A percentile compares a stretch with the other conserved stretches of the same genome.
phyloP scores from a whole-genome alignment of 2,797 vertebrate genomes.

The Sandelia bainsii region DNA sequence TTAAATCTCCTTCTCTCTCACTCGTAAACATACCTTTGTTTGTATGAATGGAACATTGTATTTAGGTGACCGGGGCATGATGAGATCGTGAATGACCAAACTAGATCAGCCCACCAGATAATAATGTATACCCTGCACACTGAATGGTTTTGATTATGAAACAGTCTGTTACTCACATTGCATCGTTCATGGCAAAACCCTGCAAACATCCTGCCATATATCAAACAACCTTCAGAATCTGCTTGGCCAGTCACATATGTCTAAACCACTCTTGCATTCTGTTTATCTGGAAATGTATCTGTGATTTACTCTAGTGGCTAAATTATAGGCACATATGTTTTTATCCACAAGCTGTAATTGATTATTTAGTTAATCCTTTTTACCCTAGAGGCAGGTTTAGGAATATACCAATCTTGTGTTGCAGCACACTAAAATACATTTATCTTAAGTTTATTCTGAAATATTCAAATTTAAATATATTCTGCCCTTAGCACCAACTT shows the following conservation, averaged over 20 bases:
- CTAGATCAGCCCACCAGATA: conserved; percentile 30
- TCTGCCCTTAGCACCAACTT: background rate
- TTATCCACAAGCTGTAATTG: conserved; percentile 62
- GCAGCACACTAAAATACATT: conserved; percentile 24
- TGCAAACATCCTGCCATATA: conserved; percentile 67
- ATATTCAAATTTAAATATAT: conserved; percentile 11
- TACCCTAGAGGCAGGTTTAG: conserved; percentile 42
- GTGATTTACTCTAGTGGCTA: conserved; percentile 56
- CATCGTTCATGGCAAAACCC: conserved; percentile 54
- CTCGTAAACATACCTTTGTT: conserved; percentile 47
- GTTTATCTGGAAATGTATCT: conserved; percentile 68
- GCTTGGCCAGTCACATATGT: conserved; percentile 57
- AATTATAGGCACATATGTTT: conserved; percentile 62
- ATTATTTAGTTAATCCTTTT: conserved; percentile 49
- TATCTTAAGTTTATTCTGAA: conserved; percentile 17
- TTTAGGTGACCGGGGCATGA: conserved; percentile 31
- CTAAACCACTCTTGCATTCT: conserved; percentile 57
- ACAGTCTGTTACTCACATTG: conserved; percentile 50
- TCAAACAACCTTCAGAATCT: conserved; percentile 57
- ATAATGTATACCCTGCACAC: conserved; percentile 24
- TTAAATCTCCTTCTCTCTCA: conserved; percentile 24
- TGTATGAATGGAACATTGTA: conserved; percentile 11
- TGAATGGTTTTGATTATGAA: conserved; percentile 68
- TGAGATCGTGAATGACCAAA: conserved; percentile 15
- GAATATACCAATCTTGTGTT: conserved; percentile 18